These are phyloP conservation scores for Rhorus exstirpatorius DNA, from an alignment of 2,888 invertebrate species.

Conservation along the genomic window DNA sequence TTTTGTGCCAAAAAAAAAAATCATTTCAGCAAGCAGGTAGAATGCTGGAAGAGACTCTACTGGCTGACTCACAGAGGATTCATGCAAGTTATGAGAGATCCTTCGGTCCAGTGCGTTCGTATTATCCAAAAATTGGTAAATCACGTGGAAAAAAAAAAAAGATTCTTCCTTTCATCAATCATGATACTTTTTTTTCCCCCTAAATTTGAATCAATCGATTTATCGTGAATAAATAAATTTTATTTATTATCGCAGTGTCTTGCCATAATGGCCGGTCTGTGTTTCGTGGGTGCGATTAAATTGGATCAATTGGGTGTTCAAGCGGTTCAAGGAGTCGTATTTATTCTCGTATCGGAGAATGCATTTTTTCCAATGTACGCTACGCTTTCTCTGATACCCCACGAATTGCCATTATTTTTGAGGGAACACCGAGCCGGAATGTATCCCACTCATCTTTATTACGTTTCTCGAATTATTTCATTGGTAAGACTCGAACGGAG, in stretches of 20 bases:
- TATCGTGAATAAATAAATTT: neutral
- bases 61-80: constrained; percentile 93
- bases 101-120: constrained; percentile 91
- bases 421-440: constrained; percentile 94
- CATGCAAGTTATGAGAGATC: constrained; percentile 92
- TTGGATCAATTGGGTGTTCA: constrained; percentile 94
- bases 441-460: constrained; percentile 93
- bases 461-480: constrained; percentile 92
- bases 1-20: neutral
- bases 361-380: constrained; percentile 97
- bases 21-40: constrained; percentile 87
- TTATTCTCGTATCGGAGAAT: constrained; percentile 95
- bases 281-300: constrained; percentile 92
- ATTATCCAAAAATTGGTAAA: constrained; percentile 94
- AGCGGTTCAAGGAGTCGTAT: constrained; percentile 95
- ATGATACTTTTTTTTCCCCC: too few relatives aligned
- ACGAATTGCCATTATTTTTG: constrained; percentile 92
- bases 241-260: constrained; percentile 85
- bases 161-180: too few relatives aligned
- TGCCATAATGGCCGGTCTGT: constrained; percentile 93
- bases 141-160: constrained; percentile 53
- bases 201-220: neutral
- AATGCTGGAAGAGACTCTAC: constrained; percentile 91
- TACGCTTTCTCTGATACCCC: constrained; percentile 94
- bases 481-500: constrained; percentile 89